Conservation (phyloP, 2,797 vertebrate species). For the Tokudaia muenninki region DNA sequence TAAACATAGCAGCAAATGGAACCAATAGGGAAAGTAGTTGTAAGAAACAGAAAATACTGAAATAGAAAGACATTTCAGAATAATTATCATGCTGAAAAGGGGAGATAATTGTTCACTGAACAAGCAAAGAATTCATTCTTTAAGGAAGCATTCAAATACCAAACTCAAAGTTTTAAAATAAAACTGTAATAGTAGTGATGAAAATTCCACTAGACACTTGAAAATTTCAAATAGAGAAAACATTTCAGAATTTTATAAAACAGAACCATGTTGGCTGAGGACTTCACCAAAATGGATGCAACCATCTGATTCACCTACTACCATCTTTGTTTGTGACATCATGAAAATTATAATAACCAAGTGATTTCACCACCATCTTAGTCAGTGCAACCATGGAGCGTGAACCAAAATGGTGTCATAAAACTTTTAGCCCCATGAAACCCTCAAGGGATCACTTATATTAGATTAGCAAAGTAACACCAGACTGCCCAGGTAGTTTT, state of each 20-base stretch:
- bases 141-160: background rate
- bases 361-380: background rate
- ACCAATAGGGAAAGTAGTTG: background rate
- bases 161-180: background rate
- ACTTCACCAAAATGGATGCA: background rate
- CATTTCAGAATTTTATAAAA: background rate
- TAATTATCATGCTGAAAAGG: background rate
- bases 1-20: slow-evolving; percentile 11
- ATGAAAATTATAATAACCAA: background rate
- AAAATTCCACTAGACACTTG: background rate
- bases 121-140: background rate
- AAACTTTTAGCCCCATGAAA: background rate
- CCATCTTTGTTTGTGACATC: background rate
- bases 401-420: background rate
- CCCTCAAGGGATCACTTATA: background rate
- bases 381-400: background rate
- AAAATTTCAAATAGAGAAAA: background rate
- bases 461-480: background rate
- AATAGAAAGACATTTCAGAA: background rate
- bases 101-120: background rate
- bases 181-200: background rate
- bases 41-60: background rate
- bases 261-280: background rate
- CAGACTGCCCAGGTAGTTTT: background rate
- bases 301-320: no score